A percentile compares a stretch with the other conserved stretches of the same genome.
Evolutionary conservation across 2,113 vertebrate genomes (phyloP).

Genomic region (Silurus meridionalis): DNA sequence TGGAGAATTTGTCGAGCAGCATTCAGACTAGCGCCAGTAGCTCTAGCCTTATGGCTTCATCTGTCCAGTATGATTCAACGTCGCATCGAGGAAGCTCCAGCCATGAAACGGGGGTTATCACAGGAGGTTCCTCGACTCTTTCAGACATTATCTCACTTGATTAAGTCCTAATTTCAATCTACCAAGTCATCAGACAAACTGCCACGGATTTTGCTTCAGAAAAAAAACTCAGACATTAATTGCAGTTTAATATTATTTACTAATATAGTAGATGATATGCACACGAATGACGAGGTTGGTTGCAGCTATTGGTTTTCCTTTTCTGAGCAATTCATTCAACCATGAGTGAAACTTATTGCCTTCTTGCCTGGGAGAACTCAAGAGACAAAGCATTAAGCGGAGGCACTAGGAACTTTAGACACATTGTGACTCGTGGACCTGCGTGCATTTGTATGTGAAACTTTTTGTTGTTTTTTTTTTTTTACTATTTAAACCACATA

Average conservation of each 20-base stretch:
- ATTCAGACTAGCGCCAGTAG: slow-evolving; percentile 82
- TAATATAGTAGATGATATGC: slow-evolving; percentile 2
- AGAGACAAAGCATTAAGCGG: neutral
- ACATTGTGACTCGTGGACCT: slow-evolving; percentile 9
- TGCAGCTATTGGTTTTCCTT: neutral
- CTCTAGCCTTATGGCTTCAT: slow-evolving; percentile 78
- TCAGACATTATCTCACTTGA: slow-evolving; percentile 94
- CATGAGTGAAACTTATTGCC: slow-evolving; percentile 34
- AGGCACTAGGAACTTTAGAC: slow-evolving; percentile 13
- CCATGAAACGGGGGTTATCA: slow-evolving; percentile 81
- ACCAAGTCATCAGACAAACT: slow-evolving; percentile 25
- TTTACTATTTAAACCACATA: slow-evolving; percentile 25
- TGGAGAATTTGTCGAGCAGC: slow-evolving; percentile 89
- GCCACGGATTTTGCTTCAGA: neutral
- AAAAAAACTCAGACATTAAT: neutral
- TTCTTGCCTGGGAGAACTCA: slow-evolving; percentile 10
- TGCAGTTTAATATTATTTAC: slow-evolving; percentile 32
- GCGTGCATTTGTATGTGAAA: slow-evolving; percentile 28
- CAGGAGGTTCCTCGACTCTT: slow-evolving; percentile 71
- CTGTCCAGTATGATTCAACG: slow-evolving; percentile 74
- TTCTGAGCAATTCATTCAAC: neutral
- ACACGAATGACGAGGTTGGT: slow-evolving; percentile 12
- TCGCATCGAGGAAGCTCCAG: slow-evolving; percentile 73
- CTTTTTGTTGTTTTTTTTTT: neutral
- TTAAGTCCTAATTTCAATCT: slow-evolving; percentile 61